phyloP scores from a whole-genome alignment of 1,140 invertebrate species.

The Carcinoscorpius rotundicauda region DNA sequence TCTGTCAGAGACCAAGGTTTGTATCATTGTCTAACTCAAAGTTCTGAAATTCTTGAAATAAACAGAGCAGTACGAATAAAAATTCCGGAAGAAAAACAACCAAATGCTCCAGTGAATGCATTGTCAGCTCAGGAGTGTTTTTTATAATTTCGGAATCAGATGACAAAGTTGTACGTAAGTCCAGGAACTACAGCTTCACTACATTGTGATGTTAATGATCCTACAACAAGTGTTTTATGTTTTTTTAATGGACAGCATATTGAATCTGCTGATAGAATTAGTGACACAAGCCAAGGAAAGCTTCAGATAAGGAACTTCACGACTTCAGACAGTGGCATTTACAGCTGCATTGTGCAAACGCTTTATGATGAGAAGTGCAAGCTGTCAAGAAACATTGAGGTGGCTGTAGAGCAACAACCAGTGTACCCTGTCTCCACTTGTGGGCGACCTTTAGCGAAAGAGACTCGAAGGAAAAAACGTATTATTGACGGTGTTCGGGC shows the following conservation, averaged over 20 bases:
- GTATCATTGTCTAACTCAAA: slow-evolving; percentile 9
- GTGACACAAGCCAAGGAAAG: not conserved
- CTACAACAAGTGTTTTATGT: slow-evolving; percentile 4
- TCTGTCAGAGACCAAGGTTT: slow-evolving; percentile 2
- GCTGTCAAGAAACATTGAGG: slow-evolving; percentile 7
- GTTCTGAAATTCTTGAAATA: not conserved
- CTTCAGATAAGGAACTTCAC: slow-evolving; percentile 1
- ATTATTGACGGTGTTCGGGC: slow-evolving; percentile 18
- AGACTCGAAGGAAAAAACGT: slow-evolving; percentile 5
- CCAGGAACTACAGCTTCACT: slow-evolving; percentile 3
- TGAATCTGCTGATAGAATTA: not conserved
- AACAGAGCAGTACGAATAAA: slow-evolving; percentile 6
- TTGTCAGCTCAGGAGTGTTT: not conserved
- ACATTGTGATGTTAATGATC: slow-evolving; percentile 8
- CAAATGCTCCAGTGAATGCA: not conserved
- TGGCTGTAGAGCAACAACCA: not conserved
- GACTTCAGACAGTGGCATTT: slow-evolving; percentile 7
- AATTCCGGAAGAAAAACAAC: not conserved
- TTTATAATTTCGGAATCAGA: slow-evolving; percentile 7
- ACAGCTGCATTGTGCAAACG: slow-evolving; percentile 6
- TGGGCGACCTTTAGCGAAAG: slow-evolving; percentile 7
- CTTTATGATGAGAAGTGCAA: not conserved
- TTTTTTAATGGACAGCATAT: slow-evolving; percentile 7
- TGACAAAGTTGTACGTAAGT: not conserved
- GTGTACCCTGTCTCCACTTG: not conserved